Evolutionary conservation across 2,113 vertebrate species (phyloP).

Genomic region (Rhea pennata): DNA sequence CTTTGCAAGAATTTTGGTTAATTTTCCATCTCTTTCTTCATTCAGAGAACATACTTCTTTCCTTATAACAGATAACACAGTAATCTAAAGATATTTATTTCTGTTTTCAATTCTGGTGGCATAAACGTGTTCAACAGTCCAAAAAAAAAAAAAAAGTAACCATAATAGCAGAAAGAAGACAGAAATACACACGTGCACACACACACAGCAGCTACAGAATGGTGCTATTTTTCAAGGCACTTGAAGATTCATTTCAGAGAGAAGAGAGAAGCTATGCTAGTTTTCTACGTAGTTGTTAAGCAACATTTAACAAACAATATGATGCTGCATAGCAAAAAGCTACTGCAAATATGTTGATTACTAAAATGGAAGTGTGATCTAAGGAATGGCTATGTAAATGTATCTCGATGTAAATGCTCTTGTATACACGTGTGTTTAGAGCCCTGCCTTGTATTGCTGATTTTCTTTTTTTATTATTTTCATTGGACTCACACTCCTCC

Average conservation of each 20-base stretch:
- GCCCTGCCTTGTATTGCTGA: fast-evolving
- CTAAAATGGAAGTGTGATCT: background rate
- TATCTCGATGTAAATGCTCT: background rate
- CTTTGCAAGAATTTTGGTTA: background rate
- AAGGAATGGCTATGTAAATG: background rate
- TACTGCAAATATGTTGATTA: background rate
- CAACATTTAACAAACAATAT: background rate
- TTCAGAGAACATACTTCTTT: background rate
- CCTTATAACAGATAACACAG: no score
- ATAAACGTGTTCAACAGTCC: background rate
- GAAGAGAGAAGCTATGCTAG: background rate
- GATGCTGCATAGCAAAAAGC: background rate
- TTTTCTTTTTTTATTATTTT: background rate
- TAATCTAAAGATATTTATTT: no score
- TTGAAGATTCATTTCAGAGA: background rate
- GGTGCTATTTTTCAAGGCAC: background rate
- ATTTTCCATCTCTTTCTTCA: background rate
- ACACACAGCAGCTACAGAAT: background rate
- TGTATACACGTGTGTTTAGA: background rate
- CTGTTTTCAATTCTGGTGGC: background rate
- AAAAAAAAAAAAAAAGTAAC: background rate
- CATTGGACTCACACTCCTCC: background rate
- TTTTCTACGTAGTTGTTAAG: background rate
- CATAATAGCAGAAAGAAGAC: background rate
- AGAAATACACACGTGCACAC: background rate